Percentiles rank a stretch among this genome's conserved stretches.
phyloP scores from a whole-genome alignment of 2,888 invertebrate species.

The Napeogenes sylphis region DNA sequence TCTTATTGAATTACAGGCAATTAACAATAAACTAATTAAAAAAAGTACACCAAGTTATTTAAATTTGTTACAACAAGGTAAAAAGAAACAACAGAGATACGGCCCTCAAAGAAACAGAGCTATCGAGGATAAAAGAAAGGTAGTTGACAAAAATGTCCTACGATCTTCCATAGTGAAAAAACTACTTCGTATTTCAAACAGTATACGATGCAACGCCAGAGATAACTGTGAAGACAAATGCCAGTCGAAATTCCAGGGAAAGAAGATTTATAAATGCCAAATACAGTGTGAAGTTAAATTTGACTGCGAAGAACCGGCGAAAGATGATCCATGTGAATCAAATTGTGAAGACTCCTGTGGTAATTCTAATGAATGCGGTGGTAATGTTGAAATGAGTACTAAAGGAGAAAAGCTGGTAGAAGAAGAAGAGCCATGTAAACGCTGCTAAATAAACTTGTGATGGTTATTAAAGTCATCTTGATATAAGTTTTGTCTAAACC shows the following conservation, averaged over 20 bases:
- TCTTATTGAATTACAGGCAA: neutral
- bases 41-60: conserved; percentile 15
- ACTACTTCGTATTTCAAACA: conserved; percentile 38
- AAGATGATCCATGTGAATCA: conserved; percentile 25
- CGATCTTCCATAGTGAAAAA: conserved; percentile 42
- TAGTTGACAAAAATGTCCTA: conserved; percentile 19
- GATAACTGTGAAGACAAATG: conserved; percentile 44
- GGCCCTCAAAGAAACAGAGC: conserved; percentile 8
- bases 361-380: conserved; percentile 19
- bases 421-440: conserved; percentile 17
- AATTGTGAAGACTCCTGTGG: conserved; percentile 30
- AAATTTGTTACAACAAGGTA: conserved; percentile 6
- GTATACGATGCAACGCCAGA: conserved; percentile 41
- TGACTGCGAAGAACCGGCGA: conserved; percentile 36
- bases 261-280: conserved; percentile 35
- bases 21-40: neutral
- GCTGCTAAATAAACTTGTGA: conserved; percentile 25
- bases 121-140: neutral
- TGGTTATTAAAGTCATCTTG: neutral
- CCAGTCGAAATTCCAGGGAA: conserved; percentile 19
- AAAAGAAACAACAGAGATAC: conserved; percentile 5
- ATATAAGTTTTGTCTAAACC: neutral
- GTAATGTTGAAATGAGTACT: conserved; percentile 14
- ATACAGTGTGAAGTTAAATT: conserved; percentile 38
- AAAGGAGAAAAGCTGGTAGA: conserved; percentile 27